phyloP scores from a whole-genome alignment of 2,797 vertebrate species.

The Psittacula derbiana region DNA sequence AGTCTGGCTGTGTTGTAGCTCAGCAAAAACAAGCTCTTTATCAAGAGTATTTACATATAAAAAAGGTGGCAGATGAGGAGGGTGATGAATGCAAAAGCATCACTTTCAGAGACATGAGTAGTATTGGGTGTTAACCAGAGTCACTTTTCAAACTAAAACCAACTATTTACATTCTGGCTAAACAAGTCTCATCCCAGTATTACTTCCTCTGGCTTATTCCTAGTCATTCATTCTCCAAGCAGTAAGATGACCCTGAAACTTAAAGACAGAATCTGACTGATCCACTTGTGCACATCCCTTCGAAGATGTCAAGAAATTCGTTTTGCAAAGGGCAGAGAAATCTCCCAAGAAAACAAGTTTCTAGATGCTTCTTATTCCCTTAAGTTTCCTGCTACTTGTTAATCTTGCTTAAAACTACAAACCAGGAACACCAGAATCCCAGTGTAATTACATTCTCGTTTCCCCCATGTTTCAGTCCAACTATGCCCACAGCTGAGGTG shows the following conservation, averaged over 20 bases:
- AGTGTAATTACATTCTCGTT: background rate
- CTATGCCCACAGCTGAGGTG: background rate
- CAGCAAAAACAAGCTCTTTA: background rate
- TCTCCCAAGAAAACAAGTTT: background rate
- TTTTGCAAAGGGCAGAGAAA: background rate
- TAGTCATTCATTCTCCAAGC: background rate
- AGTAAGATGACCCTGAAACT: background rate
- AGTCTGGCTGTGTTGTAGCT: background rate
- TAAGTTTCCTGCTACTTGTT: background rate
- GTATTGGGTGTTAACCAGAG: background rate
- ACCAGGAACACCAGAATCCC: background rate
- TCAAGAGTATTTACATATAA: background rate
- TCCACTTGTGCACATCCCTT: background rate
- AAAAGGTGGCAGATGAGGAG: background rate
- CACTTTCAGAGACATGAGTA: background rate
- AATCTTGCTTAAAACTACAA: background rate
- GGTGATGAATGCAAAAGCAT: background rate
- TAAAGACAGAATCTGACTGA: background rate
- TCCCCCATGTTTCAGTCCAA: background rate
- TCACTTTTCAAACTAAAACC: slow-evolving; percentile 20
- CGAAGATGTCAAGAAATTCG: background rate
- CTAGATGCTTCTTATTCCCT: background rate
- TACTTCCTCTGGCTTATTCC: background rate
- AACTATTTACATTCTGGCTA: slow-evolving; percentile 4
- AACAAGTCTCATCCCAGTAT: background rate